Percentiles rank a stretch among this genome's conserved stretches.
These are phyloP conservation scores for Silurus aristotelis DNA, from an alignment of 2,797 vertebrate genomes.

Conservation along the genomic window DNA sequence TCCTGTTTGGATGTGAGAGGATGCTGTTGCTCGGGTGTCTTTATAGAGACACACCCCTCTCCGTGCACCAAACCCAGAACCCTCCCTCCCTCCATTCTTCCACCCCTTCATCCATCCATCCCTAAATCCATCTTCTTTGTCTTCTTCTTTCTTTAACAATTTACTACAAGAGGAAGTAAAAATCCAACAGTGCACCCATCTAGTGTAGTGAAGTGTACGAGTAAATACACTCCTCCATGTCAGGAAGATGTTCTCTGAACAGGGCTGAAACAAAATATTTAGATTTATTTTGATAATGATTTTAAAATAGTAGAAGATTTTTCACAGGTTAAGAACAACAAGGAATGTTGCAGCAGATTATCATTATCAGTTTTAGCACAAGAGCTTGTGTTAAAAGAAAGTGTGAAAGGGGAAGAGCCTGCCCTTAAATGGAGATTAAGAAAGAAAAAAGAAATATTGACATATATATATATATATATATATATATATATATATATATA, in stretches of 20 bases:
- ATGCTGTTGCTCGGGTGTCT: slow-evolving; percentile 66
- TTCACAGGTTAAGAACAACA: neutral
- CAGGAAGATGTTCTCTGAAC: neutral
- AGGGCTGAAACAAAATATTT: neutral
- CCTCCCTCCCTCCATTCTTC: slow-evolving; percentile 38
- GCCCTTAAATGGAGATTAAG: too few relatives aligned
- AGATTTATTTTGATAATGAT: too few relatives aligned
- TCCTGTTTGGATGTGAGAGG: slow-evolving; percentile 67
- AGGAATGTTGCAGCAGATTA: neutral
- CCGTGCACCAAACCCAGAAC: slow-evolving; percentile 55
- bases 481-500: neutral
- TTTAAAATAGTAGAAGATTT: neutral
- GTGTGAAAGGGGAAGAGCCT: neutral
- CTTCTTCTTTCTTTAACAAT: neutral
- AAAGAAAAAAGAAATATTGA: neutral
- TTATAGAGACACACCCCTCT: slow-evolving; percentile 78
- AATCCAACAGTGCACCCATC: neutral
- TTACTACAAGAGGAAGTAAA: neutral
- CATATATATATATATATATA: neutral
- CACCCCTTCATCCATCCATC: neutral
- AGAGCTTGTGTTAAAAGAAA: neutral
- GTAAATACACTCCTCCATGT: neutral
- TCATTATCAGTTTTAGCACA: neutral
- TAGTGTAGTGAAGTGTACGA: neutral
- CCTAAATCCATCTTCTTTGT: neutral